Evolutionary conservation across 2,888 invertebrate genomes (phyloP), one percentile per base, ranked within the genome.

Genomic region (Morpho deidamia): DNA sequence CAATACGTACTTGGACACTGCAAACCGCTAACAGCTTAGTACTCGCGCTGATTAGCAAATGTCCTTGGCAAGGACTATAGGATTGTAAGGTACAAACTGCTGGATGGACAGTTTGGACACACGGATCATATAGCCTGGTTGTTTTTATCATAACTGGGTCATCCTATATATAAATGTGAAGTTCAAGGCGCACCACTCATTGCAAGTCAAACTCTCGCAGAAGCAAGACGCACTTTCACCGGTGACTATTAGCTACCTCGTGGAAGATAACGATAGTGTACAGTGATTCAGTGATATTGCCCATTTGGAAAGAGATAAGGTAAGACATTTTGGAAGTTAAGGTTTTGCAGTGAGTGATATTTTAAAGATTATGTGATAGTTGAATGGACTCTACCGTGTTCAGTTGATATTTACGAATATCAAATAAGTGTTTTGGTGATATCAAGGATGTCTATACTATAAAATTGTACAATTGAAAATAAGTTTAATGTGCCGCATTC

Each of bases 81-180:
- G 58, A 62, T 64, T 58, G 68, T 55, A 71, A 46, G 63, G 59
- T 57, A 63, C 65, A 61, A 66, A 55, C 76, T 79, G 79, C 81
- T 79, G 83, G 85, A 85, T 78, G 72, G 74, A 76, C 82, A 76
- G 78, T 80, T 81, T 74, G 78, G 73, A 72, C 75, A 70, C 68
- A 73, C 70, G 70, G 73, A 71, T 23, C 75, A 70, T 72, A 72
- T 72, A 66, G 72, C 72, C 77, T 74, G 70, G 71, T 76, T 71
- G 74, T 69, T 69, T 72, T 77, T 92, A 92, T 92, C 66, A 78
- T 82, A 94, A 92, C 93, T 94, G 92, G 94, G 94, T 94, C 94
- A 94, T 85, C 85, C 87, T 94, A 94, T 94, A 94, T 94, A 94
- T 93, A 50, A 38, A 94, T 91, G 90, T 90, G 93, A 94, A 94